These are phyloP conservation scores for Patella pellucida DNA, from an alignment of 2,888 invertebrate genomes.

Conservation along the genomic window DNA sequence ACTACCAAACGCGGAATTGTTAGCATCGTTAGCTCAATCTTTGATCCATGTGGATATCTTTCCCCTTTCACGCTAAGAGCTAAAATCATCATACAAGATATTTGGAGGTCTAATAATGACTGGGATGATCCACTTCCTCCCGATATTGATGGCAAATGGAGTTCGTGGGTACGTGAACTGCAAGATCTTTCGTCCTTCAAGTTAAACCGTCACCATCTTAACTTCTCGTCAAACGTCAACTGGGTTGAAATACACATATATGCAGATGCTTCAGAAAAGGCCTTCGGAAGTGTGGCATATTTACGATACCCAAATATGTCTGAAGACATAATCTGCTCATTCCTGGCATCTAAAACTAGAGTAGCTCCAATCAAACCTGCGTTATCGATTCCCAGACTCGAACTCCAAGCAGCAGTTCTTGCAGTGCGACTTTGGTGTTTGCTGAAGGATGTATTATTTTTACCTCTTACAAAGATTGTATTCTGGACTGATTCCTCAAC, in stretches of 20 bases:
- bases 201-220: slow-evolving; percentile 6
- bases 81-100: background rate
- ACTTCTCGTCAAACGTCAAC: background rate
- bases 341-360: slow-evolving; percentile 11
- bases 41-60: slow-evolving; percentile 14
- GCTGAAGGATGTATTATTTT: background rate
- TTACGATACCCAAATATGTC: background rate
- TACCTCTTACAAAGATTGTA: background rate
- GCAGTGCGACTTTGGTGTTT: slow-evolving; percentile 11
- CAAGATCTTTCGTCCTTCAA: background rate
- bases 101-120: slow-evolving; percentile 6
- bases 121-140: slow-evolving; percentile 16
- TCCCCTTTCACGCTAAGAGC: slow-evolving; percentile 16
- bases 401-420: slow-evolving; percentile 13
- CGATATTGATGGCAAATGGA: background rate
- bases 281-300: slow-evolving; percentile 2
- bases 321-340: background rate
- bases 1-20: slow-evolving; percentile 11
- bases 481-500: background rate
- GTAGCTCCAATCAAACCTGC: slow-evolving; percentile 4
- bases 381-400: slow-evolving; percentile 11
- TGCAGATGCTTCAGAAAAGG: slow-evolving; percentile 14
- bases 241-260: slow-evolving; percentile 9
- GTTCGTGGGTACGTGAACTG: slow-evolving; percentile 3
- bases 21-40: slow-evolving; percentile 13